Evolutionary conservation across 2,888 invertebrate genomes (phyloP), one percentile per base, ranked within the genome.

Genomic region (Amiota mariae): DNA sequence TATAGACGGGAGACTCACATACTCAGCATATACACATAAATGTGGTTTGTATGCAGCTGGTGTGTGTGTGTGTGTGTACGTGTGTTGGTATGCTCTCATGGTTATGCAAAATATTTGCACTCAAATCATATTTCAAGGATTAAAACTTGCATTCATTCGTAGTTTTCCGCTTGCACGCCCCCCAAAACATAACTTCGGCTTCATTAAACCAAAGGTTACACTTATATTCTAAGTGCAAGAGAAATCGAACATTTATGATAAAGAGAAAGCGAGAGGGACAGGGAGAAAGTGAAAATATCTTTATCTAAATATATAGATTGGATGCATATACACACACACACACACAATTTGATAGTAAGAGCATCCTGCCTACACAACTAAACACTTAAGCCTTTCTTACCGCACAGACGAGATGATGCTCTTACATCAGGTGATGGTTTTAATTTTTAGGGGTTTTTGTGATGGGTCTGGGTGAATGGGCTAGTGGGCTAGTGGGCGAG

Each of bases 71-170:
- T 56, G 61, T 72, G 51, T 67, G 66, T 54, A n/a, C 54, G 20
- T 59, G 48, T 71, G 57, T 48, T 15, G 71, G 20, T 57, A 66
- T 63, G 36, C 20, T 82, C 84, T 85, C 82, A 80, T 83, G 83
- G 85, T 82, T 84, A 85, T 85, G 82, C 85, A 84, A 84, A 84
- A 84, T 84, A 84, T 85, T 85, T 84, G 85, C 84, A 84, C 85
- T 84, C 84, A 84, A 84, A 84, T 85, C 84, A 85, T 85, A 85
- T 84, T 85, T 84, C 84, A 84, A 84, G 84, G 84, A 84, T 84
- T 84, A 84, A 81, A 82, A 82, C 82, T 84, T 84, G 85, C 85
- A 83, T 84, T 85, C 81, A 85, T 83, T 82, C 77, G 76, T 78
- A 80, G 85, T 83, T 83, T 83, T 85, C 85, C 85, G 80, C 84